A percentile compares a stretch with the other conserved stretches of the same genome.
phyloP scores from a whole-genome alignment of 1,140 invertebrate genomes.

The Littorina saxatilis region DNA sequence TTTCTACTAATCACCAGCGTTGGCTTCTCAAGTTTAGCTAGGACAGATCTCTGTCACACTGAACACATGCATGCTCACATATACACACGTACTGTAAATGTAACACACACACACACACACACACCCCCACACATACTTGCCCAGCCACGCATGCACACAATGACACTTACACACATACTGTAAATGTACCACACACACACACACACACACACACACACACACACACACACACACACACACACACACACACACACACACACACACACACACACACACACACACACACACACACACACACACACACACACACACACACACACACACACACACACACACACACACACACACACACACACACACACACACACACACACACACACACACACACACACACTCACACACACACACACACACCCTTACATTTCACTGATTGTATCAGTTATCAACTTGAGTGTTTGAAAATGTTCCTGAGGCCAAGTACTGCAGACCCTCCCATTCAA shows the following conservation, averaged over 20 bases:
- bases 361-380: background rate
- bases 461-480: too few relatives aligned
- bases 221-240: background rate
- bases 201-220: background rate
- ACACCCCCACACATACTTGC: too few relatives aligned
- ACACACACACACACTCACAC: background rate
- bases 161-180: background rate
- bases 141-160: background rate
- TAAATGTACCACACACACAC: background rate
- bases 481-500: too few relatives aligned
- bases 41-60: too few relatives aligned
- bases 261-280: background rate
- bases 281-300: constrained; percentile 4
- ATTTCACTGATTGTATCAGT: too few relatives aligned
- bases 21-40: too few relatives aligned
- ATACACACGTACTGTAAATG: too few relatives aligned
- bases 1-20: too few relatives aligned
- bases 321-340: background rate
- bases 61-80: background rate
- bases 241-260: too few relatives aligned
- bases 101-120: too few relatives aligned
- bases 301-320: background rate
- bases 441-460: too few relatives aligned
- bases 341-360: too few relatives aligned
- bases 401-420: background rate